These are phyloP conservation scores for Neotragus moschatus DNA, from an alignment of 2,113 vertebrate genomes.

Conservation along the genomic window DNA sequence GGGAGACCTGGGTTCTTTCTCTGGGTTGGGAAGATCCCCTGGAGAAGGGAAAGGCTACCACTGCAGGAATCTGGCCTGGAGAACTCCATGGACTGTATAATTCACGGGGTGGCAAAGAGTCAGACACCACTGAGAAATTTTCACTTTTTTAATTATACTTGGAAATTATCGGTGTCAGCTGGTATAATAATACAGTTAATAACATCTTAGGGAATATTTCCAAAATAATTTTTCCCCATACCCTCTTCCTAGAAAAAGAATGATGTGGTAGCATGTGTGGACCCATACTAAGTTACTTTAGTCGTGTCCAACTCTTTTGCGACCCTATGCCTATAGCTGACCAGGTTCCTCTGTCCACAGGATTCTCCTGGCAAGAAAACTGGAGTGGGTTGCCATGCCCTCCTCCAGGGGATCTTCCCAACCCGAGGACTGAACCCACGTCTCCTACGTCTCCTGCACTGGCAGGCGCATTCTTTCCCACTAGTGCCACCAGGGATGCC, in stretches of 20 bases:
- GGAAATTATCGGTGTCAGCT: not conserved
- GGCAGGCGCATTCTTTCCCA: not conserved
- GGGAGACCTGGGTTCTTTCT: not conserved
- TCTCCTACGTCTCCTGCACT: not conserved
- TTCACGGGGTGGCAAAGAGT: not conserved
- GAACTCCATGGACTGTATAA: not conserved
- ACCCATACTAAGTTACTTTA: not conserved
- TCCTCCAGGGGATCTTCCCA: not conserved
- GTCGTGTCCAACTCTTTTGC: not conserved
- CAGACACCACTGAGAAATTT: not conserved
- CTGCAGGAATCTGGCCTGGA: not conserved
- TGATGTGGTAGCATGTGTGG: not conserved
- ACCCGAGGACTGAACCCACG: not conserved
- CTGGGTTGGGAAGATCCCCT: not conserved
- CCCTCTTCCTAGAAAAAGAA: not conserved
- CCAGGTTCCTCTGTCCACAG: not conserved
- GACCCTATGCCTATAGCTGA: not conserved
- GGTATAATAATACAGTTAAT: not conserved
- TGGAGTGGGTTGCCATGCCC: not conserved
- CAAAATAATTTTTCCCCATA: not conserved
- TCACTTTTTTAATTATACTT: not conserved
- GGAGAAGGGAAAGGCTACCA: not conserved
- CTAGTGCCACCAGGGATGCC: not conserved
- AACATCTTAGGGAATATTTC: not conserved
- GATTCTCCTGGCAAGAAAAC: not conserved